Evolutionary conservation across 53 echinoderm and acorn worm genomes (phyloP), one percentile per base, ranked within the genome.

Genomic region (Holothuria leucospilota): DNA sequence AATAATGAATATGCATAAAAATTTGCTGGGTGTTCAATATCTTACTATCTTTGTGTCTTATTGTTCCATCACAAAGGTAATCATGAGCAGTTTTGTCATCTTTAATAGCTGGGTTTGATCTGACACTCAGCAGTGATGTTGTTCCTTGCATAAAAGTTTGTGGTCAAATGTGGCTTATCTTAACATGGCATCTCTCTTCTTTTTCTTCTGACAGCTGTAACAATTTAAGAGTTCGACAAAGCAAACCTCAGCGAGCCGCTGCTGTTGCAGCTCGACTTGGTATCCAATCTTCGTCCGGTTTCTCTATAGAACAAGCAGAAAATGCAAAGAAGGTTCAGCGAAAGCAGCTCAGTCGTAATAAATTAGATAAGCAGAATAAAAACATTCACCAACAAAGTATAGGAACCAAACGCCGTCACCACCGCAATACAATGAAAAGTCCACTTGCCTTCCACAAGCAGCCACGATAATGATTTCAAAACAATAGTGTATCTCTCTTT

Each of bases 401-500:
- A 63, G 88, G 94, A 14, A 86, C 91, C 26, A 83, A 83, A 39
- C 91, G 85, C 23, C 92, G 92, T n/a, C 95, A 96, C 51, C 94
- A 91, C 77, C 94, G 94, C 74, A 64, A 89, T 30, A 71, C 59
- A 8, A 66, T 69, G n/a, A 94, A 90, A n/a, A 84, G 88, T 11
- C 93, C 94, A 73, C 74, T 89, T 23, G 89, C 93, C 59, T 87
- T 94, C 88, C 92, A 94, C 93, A 96, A 96, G 89, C 96, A 96
- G 56, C 92, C 89, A 41, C 89, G 92, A 85, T 92, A 62, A 91
- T 59, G 80, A 65, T 13, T 49, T 64, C 46, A 30, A 62, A 18
- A 6, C 20, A 20, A 13, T 75, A 25, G 0, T 6, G 5, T 81
- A 61, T 24, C 30, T 81, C 23, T 34, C 28, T 1, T 11, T 18